Evolutionary conservation across 1,140 invertebrate genomes (phyloP).

Genomic region (Sycophaga agraensis): DNA sequence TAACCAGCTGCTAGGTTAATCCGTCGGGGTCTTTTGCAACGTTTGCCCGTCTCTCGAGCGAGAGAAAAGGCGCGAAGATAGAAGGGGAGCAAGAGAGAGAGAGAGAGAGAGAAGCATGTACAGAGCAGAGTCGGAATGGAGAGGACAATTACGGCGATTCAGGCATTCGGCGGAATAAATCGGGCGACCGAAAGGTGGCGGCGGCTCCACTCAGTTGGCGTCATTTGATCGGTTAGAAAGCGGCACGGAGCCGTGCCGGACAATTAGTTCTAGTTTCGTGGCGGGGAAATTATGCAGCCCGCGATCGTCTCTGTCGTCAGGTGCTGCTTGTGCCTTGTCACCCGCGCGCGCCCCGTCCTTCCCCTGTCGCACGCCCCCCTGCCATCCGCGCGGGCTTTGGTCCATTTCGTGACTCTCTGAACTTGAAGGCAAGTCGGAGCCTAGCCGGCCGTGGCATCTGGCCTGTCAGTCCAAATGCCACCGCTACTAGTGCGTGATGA

Average conservation of each 20-base stretch:
- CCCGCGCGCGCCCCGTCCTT: background rate
- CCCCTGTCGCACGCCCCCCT: no score
- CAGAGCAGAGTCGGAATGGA: background rate
- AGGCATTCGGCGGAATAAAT: background rate
- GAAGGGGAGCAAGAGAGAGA: background rate
- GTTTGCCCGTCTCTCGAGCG: background rate
- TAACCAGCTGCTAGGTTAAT: background rate
- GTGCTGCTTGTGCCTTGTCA: no score
- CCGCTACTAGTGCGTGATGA: no score
- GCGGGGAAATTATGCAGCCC: conserved; percentile 10
- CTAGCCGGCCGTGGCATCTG: no score
- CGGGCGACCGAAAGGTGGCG: background rate
- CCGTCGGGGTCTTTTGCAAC: background rate
- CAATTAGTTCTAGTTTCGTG: conserved; percentile 27
- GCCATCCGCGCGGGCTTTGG: no score
- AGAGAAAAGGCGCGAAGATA: background rate
- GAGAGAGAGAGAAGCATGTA: background rate
- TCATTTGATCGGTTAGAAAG: conserved; percentile 28
- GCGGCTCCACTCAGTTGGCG: conserved; percentile 1
- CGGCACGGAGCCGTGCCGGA: conserved; percentile 2
- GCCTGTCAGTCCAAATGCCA: no score
- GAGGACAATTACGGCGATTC: background rate
- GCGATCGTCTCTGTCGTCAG: background rate
- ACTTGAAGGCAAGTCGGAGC: no score
- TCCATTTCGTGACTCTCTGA: no score